Base-by-base conservation (phyloP, 2,888 invertebrate species). In the Drosophila longiperda region DNA sequence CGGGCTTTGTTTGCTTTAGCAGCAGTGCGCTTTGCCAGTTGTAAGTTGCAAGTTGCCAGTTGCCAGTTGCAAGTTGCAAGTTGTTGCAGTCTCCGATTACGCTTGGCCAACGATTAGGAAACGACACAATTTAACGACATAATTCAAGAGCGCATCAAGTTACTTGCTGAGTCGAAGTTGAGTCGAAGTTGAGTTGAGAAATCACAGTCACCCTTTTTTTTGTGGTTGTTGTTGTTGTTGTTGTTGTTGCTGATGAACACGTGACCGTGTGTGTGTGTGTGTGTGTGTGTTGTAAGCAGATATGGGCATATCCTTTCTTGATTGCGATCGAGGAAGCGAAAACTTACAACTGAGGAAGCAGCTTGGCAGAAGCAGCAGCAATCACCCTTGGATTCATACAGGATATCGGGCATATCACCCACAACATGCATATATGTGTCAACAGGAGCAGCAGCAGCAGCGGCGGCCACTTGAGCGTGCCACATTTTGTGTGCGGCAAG, bases 341-440 rank as follows among this genome's bases (percentile, higher is more conserved):
- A 91, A 90, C 90, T 88, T 91, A 91, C 90, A 91, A 91, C 87
- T 91, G 89, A 90, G 90, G 90, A 90, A 90, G 89, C 90, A 45
- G 45, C 45, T 45, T 45, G 45, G 20, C 20, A 20, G 26, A 26
- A 26, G 29, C 29, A 29, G 29, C 29, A 29, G 80, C 75, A 74
- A 32, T 26, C 66, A 53, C 29, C 45, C 49, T 52, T 66, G 63
- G 63, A 82, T 45, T 45, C 83, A 82, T 66, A 85, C 87, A 85
- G 87, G 85, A 84, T 84, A 84, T 84, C 57, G 71, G 59, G 57
- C 59, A 59, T 55, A 60, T 64, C 57, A 53, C 86, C 79, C 73
- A 83, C 29, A 23, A 15, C 45, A 29, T 29, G 49, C 23, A 68
- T 83, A 74, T 87, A 75, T 86, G 87, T 86, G 86, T 86, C 87